Conservation (phyloP, 64 coral and sea anemone species). For the Dendronephthya gigantea region DNA sequence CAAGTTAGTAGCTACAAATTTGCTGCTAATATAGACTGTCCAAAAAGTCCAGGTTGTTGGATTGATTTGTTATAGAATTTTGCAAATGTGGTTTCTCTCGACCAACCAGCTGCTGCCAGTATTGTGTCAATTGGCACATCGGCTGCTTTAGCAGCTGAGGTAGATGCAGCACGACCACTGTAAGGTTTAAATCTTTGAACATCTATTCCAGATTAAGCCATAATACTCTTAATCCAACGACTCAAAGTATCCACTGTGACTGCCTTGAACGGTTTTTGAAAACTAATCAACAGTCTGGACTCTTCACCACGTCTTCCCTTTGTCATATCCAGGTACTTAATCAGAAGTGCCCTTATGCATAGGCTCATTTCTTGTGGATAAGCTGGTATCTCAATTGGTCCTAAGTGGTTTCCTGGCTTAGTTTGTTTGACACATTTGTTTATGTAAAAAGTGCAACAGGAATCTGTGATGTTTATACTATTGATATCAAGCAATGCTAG, state of each 20-base stretch:
- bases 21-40: neutral
- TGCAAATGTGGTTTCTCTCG: neutral
- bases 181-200: neutral
- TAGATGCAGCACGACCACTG: neutral
- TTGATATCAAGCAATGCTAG: neutral
- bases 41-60: neutral
- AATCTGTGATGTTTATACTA: neutral
- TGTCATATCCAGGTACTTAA: slow-evolving; percentile 25
- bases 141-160: neutral
- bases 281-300: slow-evolving; percentile 34
- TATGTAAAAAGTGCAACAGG: neutral
- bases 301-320: slow-evolving; percentile 7
- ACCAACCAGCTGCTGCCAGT: neutral
- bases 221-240: neutral
- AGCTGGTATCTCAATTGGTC: slow-evolving; percentile 29
- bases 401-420: slow-evolving; percentile 36
- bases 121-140: neutral
- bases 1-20: neutral
- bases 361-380: slow-evolving; percentile 36
- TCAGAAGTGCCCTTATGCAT: slow-evolving; percentile 36
- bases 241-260: slow-evolving; percentile 28
- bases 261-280: slow-evolving; percentile 39
- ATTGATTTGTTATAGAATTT: neutral
- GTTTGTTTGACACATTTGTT: slow-evolving; percentile 37
- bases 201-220: neutral